Percentiles rank a stretch among this genome's conserved stretches.
phyloP scores from a whole-genome alignment of 2,888 invertebrate species.

The Cerastoderma edule region DNA sequence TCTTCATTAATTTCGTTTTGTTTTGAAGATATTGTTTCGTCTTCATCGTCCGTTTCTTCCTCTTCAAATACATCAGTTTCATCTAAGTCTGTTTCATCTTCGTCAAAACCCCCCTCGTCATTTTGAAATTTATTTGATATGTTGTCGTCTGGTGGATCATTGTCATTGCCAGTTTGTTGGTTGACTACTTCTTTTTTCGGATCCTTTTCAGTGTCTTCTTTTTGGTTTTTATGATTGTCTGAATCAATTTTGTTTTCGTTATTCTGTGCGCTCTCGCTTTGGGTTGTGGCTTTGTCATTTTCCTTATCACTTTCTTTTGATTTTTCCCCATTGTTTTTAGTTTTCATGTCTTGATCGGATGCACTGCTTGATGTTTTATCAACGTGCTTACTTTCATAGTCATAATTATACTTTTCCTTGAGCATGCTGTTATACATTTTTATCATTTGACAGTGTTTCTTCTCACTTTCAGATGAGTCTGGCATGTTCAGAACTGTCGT shows the following conservation, averaged over 20 bases:
- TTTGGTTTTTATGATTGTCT: neutral
- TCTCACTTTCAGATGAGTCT: slow-evolving; percentile 29
- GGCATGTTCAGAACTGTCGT: slow-evolving; percentile 51
- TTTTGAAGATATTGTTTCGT: neutral
- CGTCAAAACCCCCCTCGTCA: slow-evolving; percentile 1
- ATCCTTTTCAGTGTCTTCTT: neutral
- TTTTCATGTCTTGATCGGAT: neutral
- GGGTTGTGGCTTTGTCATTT: neutral
- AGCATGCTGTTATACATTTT: slow-evolving; percentile 58
- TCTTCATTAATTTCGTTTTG: neutral
- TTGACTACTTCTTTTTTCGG: slow-evolving; percentile 9
- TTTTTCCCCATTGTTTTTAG: neutral
- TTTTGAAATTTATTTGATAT: neutral
- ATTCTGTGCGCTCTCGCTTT: neutral
- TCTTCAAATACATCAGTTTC: slow-evolving; percentile 50
- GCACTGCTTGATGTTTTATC: neutral
- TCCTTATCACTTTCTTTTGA: neutral
- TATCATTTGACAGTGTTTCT: slow-evolving; percentile 60
- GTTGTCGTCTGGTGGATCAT: neutral
- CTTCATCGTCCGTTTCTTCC: slow-evolving; percentile 13
- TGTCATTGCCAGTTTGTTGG: neutral
- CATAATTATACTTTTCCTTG: slow-evolving; percentile 45
- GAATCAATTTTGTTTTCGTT: neutral
- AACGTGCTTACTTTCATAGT: neutral
- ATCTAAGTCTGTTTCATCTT: slow-evolving; percentile 38